These are phyloP conservation scores for Urocynchramus pylzowi DNA, from an alignment of 2,113 vertebrate genomes.

Conservation along the genomic window DNA sequence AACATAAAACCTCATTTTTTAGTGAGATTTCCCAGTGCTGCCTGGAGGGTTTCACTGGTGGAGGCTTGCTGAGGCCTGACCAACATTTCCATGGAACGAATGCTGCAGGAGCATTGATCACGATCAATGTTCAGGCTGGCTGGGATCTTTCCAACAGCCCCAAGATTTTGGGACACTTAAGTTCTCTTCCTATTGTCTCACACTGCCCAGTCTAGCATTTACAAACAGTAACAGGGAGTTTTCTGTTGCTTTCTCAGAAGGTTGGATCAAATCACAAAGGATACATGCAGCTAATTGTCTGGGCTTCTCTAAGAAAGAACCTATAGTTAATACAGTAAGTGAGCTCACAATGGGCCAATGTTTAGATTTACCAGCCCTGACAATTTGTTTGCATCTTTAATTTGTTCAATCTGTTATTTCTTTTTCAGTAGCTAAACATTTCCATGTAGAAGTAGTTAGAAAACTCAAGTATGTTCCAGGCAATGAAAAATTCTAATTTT, in stretches of 20 bases:
- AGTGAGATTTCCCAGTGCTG: background rate
- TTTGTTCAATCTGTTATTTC: conserved; percentile 49
- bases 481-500: background rate
- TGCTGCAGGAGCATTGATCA: background rate
- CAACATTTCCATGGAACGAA: background rate
- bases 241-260: background rate
- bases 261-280: background rate
- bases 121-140: rapidly evolving
- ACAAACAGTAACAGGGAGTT: background rate
- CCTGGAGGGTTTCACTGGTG: background rate
- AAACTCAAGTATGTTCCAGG: background rate
- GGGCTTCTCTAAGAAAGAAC: background rate
- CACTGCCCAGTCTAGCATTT: background rate
- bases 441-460: background rate
- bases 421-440: conserved; percentile 21
- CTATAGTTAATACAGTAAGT: background rate
- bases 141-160: background rate
- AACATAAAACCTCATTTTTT: background rate
- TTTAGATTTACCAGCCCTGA: conserved; percentile 34
- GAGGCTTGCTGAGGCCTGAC: background rate
- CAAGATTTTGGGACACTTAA: background rate
- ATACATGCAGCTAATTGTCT: background rate
- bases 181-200: background rate
- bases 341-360: background rate
- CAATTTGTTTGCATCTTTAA: conserved; percentile 54